Percentiles rank a stretch among this genome's conserved stretches.
phyloP scores from a whole-genome alignment of 1,140 invertebrate genomes.

The Drosophila rhopaloa region DNA sequence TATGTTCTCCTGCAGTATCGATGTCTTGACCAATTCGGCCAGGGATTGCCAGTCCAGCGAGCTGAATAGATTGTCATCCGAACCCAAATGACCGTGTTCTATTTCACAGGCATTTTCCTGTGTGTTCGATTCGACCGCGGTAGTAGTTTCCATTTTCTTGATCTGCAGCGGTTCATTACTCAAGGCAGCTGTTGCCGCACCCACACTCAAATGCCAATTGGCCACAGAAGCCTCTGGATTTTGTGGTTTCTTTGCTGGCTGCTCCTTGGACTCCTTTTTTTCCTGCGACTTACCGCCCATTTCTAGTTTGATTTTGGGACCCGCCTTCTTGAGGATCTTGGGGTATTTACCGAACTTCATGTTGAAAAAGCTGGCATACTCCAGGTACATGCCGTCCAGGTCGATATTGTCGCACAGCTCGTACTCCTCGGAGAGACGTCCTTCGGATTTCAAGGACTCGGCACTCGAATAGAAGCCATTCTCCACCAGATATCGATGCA shows the following conservation, averaged over 20 bases:
- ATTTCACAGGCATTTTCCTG: constrained; percentile 44
- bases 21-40: constrained; percentile 71
- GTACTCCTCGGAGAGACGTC: constrained; percentile 88
- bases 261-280: background rate
- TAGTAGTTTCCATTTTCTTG: constrained; percentile 58
- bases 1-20: constrained; percentile 62
- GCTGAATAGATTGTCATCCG: constrained; percentile 34
- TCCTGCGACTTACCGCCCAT: constrained; percentile 11
- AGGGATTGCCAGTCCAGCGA: constrained; percentile 72
- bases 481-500: constrained; percentile 90
- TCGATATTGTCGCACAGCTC: constrained; percentile 96
- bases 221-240: constrained; percentile 17
- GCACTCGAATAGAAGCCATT: constrained; percentile 89
- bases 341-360: constrained; percentile 94
- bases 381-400: constrained; percentile 93
- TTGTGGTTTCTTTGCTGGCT: background rate
- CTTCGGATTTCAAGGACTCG: constrained; percentile 88
- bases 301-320: constrained; percentile 69
- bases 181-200: constrained; percentile 58
- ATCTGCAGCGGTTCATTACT: constrained; percentile 47
- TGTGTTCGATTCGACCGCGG: background rate
- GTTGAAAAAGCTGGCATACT: constrained; percentile 94
- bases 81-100: constrained; percentile 58
- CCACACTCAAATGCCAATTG: constrained; percentile 60
- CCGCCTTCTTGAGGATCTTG: constrained; percentile 88